Conservation (phyloP, 2,797 vertebrate species). For the Bradypodion ventrale region DNA sequence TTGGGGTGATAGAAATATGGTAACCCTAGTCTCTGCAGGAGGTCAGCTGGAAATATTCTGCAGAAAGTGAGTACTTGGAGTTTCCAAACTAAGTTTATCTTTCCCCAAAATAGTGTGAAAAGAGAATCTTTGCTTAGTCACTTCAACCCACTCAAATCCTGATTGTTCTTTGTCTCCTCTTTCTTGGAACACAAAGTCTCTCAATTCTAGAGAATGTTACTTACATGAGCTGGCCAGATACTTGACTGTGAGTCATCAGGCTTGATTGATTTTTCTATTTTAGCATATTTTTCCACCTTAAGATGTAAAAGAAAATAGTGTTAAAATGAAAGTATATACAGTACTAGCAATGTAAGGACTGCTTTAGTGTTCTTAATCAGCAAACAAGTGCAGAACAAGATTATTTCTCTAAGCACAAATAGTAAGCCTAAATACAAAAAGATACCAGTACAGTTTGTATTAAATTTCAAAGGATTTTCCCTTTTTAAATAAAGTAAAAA, state of each 20-base stretch:
- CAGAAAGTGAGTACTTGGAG: too few species aligned
- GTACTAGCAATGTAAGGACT: neutral
- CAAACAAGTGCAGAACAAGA: neutral
- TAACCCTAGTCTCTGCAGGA: too few species aligned
- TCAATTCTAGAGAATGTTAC: conserved; percentile 59
- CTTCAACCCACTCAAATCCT: neutral
- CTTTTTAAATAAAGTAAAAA: too few species aligned
- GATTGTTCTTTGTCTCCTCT: conserved; percentile 24
- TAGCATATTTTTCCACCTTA: conserved; percentile 97
- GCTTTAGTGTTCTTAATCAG: neutral
- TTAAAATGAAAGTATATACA: neutral
- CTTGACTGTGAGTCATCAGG: conserved; percentile 90
- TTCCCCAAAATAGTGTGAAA: neutral
- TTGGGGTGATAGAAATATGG: too few species aligned
- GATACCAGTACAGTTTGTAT: too few species aligned
- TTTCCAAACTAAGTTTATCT: neutral
- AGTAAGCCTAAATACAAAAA: too few species aligned
- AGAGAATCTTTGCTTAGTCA: neutral
- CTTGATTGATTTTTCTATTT: conserved; percentile 92
- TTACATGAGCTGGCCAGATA: conserved; percentile 95
- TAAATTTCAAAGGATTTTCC: too few species aligned
- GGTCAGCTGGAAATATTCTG: too few species aligned
- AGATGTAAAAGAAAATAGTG: conserved; percentile 53
- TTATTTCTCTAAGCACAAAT: too few species aligned
- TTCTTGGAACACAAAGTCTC: conserved; percentile 44